A percentile compares a stretch with the other conserved stretches of the same genome.
phyloP scores from a whole-genome alignment of 2,888 invertebrate genomes.

The Operophtera brumata region DNA sequence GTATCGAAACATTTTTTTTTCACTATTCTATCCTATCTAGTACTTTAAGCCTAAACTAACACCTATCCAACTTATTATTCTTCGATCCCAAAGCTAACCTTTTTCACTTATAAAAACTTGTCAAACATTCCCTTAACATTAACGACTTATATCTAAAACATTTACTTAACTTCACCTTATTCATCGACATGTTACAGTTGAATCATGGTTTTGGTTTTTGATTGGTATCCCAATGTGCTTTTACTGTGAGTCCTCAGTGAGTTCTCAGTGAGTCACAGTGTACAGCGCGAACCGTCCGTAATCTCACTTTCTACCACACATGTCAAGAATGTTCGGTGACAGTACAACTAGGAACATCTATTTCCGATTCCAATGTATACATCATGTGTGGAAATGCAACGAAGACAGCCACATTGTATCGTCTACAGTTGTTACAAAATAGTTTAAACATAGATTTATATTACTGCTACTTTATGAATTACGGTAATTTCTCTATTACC shows the following conservation, averaged over 20 bases:
- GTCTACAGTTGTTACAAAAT: constrained; percentile 67
- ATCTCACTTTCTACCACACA: constrained; percentile 63
- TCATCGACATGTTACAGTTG: constrained; percentile 69
- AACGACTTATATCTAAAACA: constrained; percentile 75
- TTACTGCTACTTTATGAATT: constrained; percentile 73
- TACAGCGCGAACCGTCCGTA: constrained; percentile 41
- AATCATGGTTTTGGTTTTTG: constrained; percentile 69
- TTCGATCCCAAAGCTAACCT: constrained; percentile 62
- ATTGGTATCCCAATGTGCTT: constrained; percentile 73
- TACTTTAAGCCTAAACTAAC: constrained; percentile 68
- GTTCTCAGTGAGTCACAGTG: constrained; percentile 17
- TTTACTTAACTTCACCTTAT: constrained; percentile 73
- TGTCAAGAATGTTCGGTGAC: constrained; percentile 61
- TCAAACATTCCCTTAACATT: constrained; percentile 70
- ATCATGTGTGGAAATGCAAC: constrained; percentile 75
- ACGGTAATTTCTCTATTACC: constrained; percentile 75
- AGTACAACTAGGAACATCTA: constrained; percentile 72
- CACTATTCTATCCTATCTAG: constrained; percentile 77
- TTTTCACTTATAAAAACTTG: constrained; percentile 63
- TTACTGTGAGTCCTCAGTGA: constrained; percentile 29
- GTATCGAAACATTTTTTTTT: constrained; percentile 75
- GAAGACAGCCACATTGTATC: constrained; percentile 71
- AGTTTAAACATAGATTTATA: constrained; percentile 67
- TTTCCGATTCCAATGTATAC: constrained; percentile 47
- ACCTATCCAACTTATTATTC: constrained; percentile 68